phyloP scores from a whole-genome alignment of 1,140 invertebrate species.

The Zaprionus lachaisei region DNA sequence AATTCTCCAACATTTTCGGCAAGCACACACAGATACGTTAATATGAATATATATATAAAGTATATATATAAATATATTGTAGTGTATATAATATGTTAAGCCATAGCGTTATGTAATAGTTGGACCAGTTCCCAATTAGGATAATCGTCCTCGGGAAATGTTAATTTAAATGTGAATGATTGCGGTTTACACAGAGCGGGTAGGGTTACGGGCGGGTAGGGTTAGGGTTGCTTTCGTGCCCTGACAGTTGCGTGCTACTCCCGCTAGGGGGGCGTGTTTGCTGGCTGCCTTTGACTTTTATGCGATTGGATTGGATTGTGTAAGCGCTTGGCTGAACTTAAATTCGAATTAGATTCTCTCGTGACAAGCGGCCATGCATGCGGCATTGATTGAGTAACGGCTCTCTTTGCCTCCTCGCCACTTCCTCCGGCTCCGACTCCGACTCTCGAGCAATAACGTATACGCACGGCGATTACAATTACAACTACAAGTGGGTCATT shows the following conservation, averaged over 20 bases:
- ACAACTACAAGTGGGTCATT: constrained; percentile 6
- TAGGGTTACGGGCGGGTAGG: background rate
- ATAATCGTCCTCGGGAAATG: constrained; percentile 83
- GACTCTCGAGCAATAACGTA: background rate
- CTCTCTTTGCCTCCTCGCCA: constrained; percentile 8
- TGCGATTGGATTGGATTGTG: constrained; percentile 62
- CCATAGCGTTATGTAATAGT: background rate
- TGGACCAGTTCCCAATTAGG: constrained; percentile 72
- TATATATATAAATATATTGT: background rate
- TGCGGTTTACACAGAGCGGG: constrained; percentile 41
- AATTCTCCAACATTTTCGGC: constrained; percentile 39
- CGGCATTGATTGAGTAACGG: constrained; percentile 52
- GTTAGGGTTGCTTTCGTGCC: constrained; percentile 48
- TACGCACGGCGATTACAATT: constrained; percentile 28
- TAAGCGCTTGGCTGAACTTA: constrained; percentile 69
- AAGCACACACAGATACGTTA: constrained; percentile 1
- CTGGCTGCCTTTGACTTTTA: constrained; percentile 27
- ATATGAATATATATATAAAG: background rate
- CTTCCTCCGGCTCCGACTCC: background rate
- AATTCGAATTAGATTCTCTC: constrained; percentile 66
- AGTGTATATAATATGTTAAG: background rate
- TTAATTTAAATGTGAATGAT: constrained; percentile 84
- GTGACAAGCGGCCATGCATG: constrained; percentile 58
- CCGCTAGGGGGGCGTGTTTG: constrained; percentile 4
- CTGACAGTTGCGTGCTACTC: constrained; percentile 58